phyloP scores from a whole-genome alignment of 2,113 vertebrate species.

The Caranx melampygus region DNA sequence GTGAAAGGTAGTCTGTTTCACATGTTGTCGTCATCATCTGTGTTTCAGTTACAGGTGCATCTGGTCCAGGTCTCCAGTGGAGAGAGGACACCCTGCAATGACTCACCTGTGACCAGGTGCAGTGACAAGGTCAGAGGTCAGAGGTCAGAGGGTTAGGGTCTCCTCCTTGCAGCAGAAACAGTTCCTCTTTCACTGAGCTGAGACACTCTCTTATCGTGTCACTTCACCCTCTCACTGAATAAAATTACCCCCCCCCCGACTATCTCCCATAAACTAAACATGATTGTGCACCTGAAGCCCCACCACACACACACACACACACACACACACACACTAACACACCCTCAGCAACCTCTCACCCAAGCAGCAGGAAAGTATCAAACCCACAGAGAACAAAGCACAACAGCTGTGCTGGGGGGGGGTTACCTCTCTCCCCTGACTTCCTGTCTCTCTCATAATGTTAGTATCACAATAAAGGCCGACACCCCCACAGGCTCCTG shows the following conservation, averaged over 20 bases:
- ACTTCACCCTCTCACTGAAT: constrained; percentile 15
- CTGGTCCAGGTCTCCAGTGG: too few species aligned
- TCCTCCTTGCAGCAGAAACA: too few species aligned
- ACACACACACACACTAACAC: not conserved
- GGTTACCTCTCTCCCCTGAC: not conserved
- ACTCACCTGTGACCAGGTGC: too few species aligned
- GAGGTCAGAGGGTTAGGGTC: too few species aligned
- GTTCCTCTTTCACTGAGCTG: too few species aligned
- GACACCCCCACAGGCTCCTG: constrained; percentile 4
- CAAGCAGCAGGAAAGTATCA: constrained; percentile 64
- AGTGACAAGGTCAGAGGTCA: too few species aligned
- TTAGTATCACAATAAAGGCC: too few species aligned
- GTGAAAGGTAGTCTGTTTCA: constrained; percentile 27
- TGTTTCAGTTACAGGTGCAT: too few species aligned
- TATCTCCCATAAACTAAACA: constrained; percentile 69
- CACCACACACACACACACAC: too few species aligned
- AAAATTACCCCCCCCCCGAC: constrained; percentile 18
- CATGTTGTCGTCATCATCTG: not conserved
- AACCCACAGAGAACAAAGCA: not conserved
- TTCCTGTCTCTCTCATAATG: not conserved
- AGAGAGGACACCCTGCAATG: too few species aligned
- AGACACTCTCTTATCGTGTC: constrained; percentile 27
- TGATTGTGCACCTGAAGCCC: constrained; percentile 70
- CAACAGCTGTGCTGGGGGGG: not conserved
- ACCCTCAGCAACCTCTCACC: constrained; percentile 51